phyloP scores from a whole-genome alignment of 2,888 invertebrate genomes.

The Agrotis ipsilon region DNA sequence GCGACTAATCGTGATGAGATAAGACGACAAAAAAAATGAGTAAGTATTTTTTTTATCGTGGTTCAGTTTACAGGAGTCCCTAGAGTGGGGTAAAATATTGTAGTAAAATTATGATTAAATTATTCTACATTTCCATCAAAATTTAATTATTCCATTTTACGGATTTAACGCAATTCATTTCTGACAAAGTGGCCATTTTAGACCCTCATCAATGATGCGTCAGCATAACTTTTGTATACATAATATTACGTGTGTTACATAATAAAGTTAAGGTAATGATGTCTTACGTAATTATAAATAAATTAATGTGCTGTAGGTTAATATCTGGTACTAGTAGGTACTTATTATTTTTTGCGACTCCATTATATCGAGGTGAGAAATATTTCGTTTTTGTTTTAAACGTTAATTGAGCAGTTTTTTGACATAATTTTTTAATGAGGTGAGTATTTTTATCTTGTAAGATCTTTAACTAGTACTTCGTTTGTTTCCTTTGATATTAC shows the following conservation, averaged over 20 bases:
- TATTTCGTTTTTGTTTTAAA: constrained; percentile 2
- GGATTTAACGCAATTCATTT: too few species aligned
- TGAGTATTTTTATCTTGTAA: too few species aligned
- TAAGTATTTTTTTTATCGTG: too few species aligned
- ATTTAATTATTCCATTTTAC: background rate
- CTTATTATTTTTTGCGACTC: background rate
- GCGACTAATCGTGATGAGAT: too few species aligned
- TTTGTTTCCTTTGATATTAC: background rate
- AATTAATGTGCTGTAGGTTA: background rate
- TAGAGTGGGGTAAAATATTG: too few species aligned
- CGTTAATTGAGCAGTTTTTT: background rate
- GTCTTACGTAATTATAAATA: background rate
- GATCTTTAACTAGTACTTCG: background rate
- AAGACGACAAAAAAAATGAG: too few species aligned
- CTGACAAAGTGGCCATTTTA: background rate
- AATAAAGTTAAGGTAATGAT: background rate
- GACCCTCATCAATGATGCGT: background rate
- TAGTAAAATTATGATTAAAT: too few species aligned
- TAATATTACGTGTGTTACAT: background rate
- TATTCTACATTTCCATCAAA: too few species aligned
- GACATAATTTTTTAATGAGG: background rate
- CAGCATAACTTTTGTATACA: background rate
- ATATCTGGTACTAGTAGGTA: constrained; percentile 1
- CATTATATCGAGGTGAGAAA: constrained; percentile 1
- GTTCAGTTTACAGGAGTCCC: too few species aligned